Base-by-base conservation (phyloP, 1,140 invertebrate species). In the Glossosoma conforme region DNA sequence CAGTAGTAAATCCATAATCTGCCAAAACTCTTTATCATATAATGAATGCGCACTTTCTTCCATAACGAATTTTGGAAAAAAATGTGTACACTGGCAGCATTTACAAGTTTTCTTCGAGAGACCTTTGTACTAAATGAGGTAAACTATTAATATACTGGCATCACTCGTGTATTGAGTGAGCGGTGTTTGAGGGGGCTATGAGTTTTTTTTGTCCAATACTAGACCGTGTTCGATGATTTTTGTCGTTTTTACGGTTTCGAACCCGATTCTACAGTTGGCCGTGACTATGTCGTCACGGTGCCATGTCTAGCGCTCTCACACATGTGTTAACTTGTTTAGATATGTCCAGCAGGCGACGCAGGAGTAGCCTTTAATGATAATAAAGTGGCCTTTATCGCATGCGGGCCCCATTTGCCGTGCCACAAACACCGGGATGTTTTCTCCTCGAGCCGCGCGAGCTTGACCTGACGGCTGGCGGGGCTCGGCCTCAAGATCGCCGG, bases 171-270 rank as follows among this genome's bases (percentile, higher is more conserved):
- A n/a, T n/a, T n/a, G n/a, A n/a, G n/a, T n/a, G n/a, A n/a, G n/a
- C n/a, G n/a, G n/a, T 33, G 17, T 22, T 33, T 45, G 17, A 45
- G 18, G 21, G 11, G 9, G 18, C n/a, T n/a, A 19, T 20, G 35
- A 36, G 35, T 46, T 37, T 17, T 46, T 33, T 33, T 33, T 33
- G 32, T 33, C 15, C 32, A 15, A 33, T 33, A 15, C 15, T 15
- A 13, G n/a, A 33, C 32, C 3, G n/a, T n/a, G 15, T 33, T 33
- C 32, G 32, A 33, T 33, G n/a, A n/a, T 33, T 3, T 30, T 50
- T 42, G 18, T 43, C 41, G 32, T 51, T 51, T 51, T 44, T 51
- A 51, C 41, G 48, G 28, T 51, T 51, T 44, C 41, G 48, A 51
- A 51, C 48, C 41, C 37, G 41, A 37, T 43, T 51, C 33, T 37